A percentile compares a stretch with the other conserved stretches of the same genome.
phyloP scores from a whole-genome alignment of 2,888 invertebrate species.

The Pammene fasciana region DNA sequence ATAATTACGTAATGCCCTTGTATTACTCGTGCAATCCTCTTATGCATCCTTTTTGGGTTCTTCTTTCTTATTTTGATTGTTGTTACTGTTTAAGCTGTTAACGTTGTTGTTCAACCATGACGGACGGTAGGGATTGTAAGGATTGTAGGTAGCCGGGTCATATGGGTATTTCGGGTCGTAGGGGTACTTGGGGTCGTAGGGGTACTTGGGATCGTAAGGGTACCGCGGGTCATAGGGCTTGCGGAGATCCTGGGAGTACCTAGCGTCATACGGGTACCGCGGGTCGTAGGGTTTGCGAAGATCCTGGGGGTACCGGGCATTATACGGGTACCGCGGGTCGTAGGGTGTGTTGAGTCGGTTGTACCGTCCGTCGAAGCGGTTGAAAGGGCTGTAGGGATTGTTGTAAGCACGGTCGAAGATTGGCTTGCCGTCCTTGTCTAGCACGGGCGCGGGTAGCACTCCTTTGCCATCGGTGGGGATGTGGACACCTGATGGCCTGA shows the following conservation, averaged over 20 bases:
- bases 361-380: slow-evolving; percentile 57
- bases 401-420: slow-evolving; percentile 51
- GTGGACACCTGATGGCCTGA: slow-evolving; percentile 86
- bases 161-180: neutral
- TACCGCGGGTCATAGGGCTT: slow-evolving; percentile 25
- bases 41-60: slow-evolving; percentile 32
- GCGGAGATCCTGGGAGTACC: slow-evolving; percentile 2
- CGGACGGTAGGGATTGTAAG: slow-evolving; percentile 34
- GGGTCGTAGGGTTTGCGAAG: slow-evolving; percentile 23
- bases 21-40: neutral
- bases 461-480: slow-evolving; percentile 84
- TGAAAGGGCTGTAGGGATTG: slow-evolving; percentile 50
- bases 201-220: slow-evolving; percentile 29
- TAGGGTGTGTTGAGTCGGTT: slow-evolving; percentile 53
- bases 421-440: slow-evolving; percentile 56
- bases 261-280: slow-evolving; percentile 10
- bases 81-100: neutral
- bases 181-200: slow-evolving; percentile 8
- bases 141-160: slow-evolving; percentile 26
- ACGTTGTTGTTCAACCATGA: slow-evolving; percentile 34
- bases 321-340: slow-evolving; percentile 27
- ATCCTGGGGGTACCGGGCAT: slow-evolving; percentile 21
- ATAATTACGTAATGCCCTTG: neutral
- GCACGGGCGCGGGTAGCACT: slow-evolving; percentile 70
- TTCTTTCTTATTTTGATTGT: slow-evolving; percentile 16